Evolutionary conservation across 2,888 invertebrate species (phyloP).

Genomic region (Maniola hyperantus): DNA sequence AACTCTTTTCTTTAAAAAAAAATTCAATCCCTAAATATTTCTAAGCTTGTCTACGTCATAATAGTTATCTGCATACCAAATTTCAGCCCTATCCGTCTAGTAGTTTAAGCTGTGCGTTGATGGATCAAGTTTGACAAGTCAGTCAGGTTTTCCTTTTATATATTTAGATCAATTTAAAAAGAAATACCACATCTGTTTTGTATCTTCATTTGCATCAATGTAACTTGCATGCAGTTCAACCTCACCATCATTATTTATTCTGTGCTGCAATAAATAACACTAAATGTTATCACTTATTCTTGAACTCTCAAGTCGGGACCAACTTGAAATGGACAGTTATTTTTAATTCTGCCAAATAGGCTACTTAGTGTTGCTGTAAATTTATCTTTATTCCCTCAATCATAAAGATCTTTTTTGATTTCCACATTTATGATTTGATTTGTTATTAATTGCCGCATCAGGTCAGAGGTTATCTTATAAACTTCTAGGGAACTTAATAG

Average conservation of each 20-base stretch:
- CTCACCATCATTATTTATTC: slow-evolving; percentile 26
- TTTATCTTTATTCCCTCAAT: neutral
- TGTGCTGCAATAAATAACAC: slow-evolving; percentile 32
- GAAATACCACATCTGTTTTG: neutral
- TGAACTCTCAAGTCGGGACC: slow-evolving; percentile 36
- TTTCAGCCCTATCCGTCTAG: too few relatives aligned
- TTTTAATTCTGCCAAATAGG: slow-evolving; percentile 16
- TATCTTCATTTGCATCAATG: slow-evolving; percentile 1
- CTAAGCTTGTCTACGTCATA: too few relatives aligned
- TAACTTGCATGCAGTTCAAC: slow-evolving; percentile 4
- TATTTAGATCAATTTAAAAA: too few relatives aligned
- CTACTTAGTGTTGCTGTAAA: slow-evolving; percentile 2
- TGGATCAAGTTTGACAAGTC: too few relatives aligned
- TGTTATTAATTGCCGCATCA: slow-evolving; percentile 14
- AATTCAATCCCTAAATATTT: too few relatives aligned
- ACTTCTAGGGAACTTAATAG: slow-evolving; percentile 1
- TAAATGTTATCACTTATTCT: slow-evolving; percentile 35
- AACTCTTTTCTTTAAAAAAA: too few relatives aligned
- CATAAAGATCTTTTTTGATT: slow-evolving; percentile 1
- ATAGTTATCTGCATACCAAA: too few relatives aligned
- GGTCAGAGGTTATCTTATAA: slow-evolving; percentile 16
- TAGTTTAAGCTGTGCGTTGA: too few relatives aligned
- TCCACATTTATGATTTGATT: slow-evolving; percentile 1
- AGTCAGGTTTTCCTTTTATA: too few relatives aligned
- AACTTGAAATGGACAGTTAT: slow-evolving; percentile 20